Evolutionary conservation across 2,888 invertebrate species (phyloP).

Genomic region (Liopterus haemorrhoidalis): DNA sequence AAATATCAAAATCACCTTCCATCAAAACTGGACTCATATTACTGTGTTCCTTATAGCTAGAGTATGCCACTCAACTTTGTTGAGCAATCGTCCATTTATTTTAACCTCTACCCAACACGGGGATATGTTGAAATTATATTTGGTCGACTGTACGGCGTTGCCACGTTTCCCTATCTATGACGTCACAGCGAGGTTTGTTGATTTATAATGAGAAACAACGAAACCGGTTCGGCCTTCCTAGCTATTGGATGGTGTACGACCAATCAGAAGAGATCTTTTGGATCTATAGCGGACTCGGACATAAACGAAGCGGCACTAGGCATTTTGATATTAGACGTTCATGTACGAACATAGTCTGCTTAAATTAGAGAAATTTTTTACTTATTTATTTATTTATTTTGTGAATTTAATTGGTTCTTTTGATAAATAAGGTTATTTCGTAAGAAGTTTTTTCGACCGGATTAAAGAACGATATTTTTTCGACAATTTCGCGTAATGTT

Average conservation of each 20-base stretch:
- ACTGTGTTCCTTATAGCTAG: conserved; percentile 42
- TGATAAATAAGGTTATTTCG: too few species aligned
- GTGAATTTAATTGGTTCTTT: too few species aligned
- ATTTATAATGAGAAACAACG: conserved; percentile 47
- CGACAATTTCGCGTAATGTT: too few species aligned
- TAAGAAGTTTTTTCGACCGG: too few species aligned
- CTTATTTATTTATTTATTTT: too few species aligned
- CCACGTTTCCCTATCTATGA: conserved; percentile 36
- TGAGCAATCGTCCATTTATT: conserved; percentile 16
- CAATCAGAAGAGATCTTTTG: too few species aligned
- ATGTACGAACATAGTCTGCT: too few species aligned
- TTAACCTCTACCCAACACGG: conserved; percentile 24
- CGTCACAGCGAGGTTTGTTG: conserved; percentile 44
- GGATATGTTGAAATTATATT: conserved; percentile 23
- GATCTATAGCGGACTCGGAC: too few species aligned
- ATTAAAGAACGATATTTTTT: too few species aligned
- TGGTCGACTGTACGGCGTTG: conserved; percentile 40
- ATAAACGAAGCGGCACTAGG: too few species aligned
- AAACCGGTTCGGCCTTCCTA: conserved; percentile 39
- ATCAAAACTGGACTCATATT: conserved; percentile 41
- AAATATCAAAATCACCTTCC: conserved; percentile 39
- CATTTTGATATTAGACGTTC: too few species aligned
- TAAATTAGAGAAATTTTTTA: too few species aligned
- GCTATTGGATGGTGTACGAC: conserved; percentile 38
- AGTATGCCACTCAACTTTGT: conserved; percentile 36